Evolutionary conservation across 2,888 invertebrate genomes (phyloP), one percentile per base, ranked within the genome.

Genomic region (Myopa testacea): DNA sequence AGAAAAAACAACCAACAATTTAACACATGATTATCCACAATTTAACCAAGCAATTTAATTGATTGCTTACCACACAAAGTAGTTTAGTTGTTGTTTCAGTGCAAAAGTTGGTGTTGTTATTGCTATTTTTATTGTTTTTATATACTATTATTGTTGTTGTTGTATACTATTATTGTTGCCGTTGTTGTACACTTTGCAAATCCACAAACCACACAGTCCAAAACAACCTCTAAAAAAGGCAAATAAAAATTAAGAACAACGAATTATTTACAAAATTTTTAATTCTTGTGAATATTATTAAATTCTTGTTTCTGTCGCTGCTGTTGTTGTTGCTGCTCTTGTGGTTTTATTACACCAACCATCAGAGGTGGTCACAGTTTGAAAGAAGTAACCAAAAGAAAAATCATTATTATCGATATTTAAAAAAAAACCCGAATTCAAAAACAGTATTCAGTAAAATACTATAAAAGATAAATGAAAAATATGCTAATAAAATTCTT

Each of bases 31-130:
- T 6, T 45, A 45, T 45, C 45, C 10, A 45, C 45, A 45, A 45
- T 45, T 45, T 45, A 45, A 45, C 45, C 45, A 45, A 45, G 45
- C 45, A 45, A 45, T 45, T 40, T 6, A 73, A 62, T 73, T 73
- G n/a, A 73, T 50, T 73, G 73, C 50, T 14, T 73, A 14, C 40
- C 45, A 62, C 38, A 19, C 14, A 50, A 40, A 14, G 38, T 65
- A 10, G 6, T 4, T 26, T 63, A 19, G 62, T 63, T 4, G 7
- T 19, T 19, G 62, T 26, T 26, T 26, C 26, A 26, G 1, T 26
- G 26, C 26, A 1, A 26, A 26, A 26, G 26, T 60, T 60, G 12
- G 1, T 60, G 60, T 60, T 60, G 60, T 1, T 60, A n/a, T 2
- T 60, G 26, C 26, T 26, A 26, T 26, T 26, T 26, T 26, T 26